Evolutionary conservation across 2,888 invertebrate genomes (phyloP), one percentile per base, ranked within the genome.

Genomic region (Ophraella communa): DNA sequence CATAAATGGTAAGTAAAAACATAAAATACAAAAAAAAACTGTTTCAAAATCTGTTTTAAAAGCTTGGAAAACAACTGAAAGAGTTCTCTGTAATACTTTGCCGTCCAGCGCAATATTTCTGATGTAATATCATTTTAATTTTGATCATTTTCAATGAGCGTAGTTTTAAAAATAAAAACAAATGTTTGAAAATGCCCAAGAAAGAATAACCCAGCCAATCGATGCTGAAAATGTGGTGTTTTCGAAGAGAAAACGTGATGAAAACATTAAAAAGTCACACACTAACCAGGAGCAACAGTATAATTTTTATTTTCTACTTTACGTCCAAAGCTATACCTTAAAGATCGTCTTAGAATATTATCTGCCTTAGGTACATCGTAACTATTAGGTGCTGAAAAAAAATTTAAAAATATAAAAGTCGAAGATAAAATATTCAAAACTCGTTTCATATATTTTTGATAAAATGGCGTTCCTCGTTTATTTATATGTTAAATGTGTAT

Each of bases 271-370:
- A 23, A 49, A 49, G n/a, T 17, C 11, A 20, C 7, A 27, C 62
- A 69, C 69, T 66, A 66, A 76, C 77, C 94, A 73, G 92, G 92
- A 17, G 88, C 85, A 57, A 87, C 84, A 70, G 86, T 88, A 60
- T 85, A 81, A 74, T 86, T 87, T 73, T 88, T 87, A 44, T 80
- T 76, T 76, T 85, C 83, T 45, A 87, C 84, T 81, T 88, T 91
- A 65, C 87, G 84, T 54, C 91, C 90, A 80, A 93, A 88, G 10
- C 89, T 88, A 77, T 87, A 91, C 74, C 86, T 90, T 66, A 88
- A 85, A 56, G 89, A 86, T 69, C 84, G 85, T 71, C 75, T 73
- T 54, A 75, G 56, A 30, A 64, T 52, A 63, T 73, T 87, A 67
- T 89, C 88, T 11, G 87, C 83, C 87, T 88, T 71, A 89, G 86